Base-by-base conservation (phyloP, 2,113 vertebrate genomes). In the Puffinus mauretanicus region DNA sequence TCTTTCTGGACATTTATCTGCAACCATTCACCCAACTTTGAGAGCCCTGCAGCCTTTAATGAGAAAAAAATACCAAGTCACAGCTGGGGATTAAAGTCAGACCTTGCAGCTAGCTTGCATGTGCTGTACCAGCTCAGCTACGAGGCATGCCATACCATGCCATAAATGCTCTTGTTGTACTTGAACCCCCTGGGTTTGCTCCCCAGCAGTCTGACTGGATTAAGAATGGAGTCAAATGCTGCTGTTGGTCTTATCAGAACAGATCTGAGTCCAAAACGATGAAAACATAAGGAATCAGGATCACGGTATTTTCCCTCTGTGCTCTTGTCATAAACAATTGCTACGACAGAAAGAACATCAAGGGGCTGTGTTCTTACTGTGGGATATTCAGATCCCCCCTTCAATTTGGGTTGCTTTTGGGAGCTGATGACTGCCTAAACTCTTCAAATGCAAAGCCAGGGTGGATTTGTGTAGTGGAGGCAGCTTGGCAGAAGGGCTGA, bases 221-320 rank as follows among this genome's bases (percentile, higher is more conserved):
- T 97, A 97, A 83, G 86, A 93, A 72, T 20, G 79, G 94, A 97
- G 91, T 82, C 95, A 97, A 92, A 91, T 27, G 64, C 61, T 91
- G 64, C 40, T 96, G 15, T 66, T 94, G 94, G 75, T 85, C 79
- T 86, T 84, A 88, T 91, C 85, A 90, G 92, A 94, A 86, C 76
- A 88, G 90, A 96, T 97, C 87, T 82, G 90, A 97, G 93, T 84
- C 95, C 94, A 88, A 72, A 44, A 85, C 0, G 5, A 91, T 21
- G 78, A 80, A 95, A 97, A 95, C 57, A 76, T 40, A 84, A 85
- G 67, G 83, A 93, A 96, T 96, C 82, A 61, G 88, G 79, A 93
- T 90, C 80, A 44, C 2, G 1, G 67, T 36, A 26, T 24, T 82
- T 93, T 92, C 72, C 93, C 64, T 90, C 30, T 0, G 57, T 95